A percentile compares a stretch with the other conserved stretches of the same genome.
phyloP scores from a whole-genome alignment of 1,140 invertebrate genomes.

The Drosophila bipectinata region DNA sequence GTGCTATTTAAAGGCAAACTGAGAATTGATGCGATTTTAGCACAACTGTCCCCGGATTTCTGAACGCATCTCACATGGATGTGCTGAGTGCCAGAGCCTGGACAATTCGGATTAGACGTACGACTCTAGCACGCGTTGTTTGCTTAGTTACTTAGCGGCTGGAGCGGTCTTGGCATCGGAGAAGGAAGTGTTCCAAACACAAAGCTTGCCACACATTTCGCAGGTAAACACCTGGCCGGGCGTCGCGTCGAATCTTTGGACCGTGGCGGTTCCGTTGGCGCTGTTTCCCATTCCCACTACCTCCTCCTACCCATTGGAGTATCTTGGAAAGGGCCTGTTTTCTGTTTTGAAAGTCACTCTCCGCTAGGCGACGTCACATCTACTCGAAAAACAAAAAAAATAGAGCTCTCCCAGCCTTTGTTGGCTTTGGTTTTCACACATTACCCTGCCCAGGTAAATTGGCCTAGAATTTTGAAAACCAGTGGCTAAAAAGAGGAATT shows the following conservation, averaged over 20 bases:
- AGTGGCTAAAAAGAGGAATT: constrained; percentile 8
- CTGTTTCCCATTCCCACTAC: neutral
- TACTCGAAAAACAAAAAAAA: constrained; percentile 21
- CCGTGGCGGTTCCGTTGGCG: constrained; percentile 14
- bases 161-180: constrained; percentile 19
- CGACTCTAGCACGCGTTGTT: constrained; percentile 73
- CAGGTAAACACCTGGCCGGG: constrained; percentile 54
- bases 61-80: constrained; percentile 1
- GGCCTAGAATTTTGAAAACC: constrained; percentile 1
- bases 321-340: constrained; percentile 6
- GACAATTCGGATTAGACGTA: constrained; percentile 50
- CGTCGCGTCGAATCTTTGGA: constrained; percentile 35
- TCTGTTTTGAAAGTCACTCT: constrained; percentile 6
- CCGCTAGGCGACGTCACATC: constrained; percentile 7
- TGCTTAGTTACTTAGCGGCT: constrained; percentile 57
- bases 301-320: neutral
- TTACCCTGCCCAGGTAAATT: constrained; percentile 28
- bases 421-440: constrained; percentile 42
- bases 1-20: neutral
- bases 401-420: constrained; percentile 47
- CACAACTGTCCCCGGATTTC: constrained; percentile 2
- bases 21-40: constrained; percentile 4
- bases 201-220: constrained; percentile 69
- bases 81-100: neutral
- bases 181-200: constrained; percentile 58